Conservation (phyloP, 2,888 invertebrate species). For the Epinotia bilunana region DNA sequence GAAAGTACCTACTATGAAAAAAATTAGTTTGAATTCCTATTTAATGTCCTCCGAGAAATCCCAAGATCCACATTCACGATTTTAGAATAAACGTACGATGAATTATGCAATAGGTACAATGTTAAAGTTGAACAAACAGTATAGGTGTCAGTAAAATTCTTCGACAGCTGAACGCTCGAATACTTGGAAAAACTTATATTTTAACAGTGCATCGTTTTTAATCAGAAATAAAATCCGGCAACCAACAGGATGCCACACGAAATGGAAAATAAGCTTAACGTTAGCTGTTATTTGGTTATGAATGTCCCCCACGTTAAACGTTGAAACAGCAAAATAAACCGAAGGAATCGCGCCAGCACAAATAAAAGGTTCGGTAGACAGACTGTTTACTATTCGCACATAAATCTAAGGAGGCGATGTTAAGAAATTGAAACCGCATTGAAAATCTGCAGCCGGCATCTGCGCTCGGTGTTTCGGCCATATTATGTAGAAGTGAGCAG, state of each 20-base stretch:
- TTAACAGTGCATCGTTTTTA: background rate
- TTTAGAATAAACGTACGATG: background rate
- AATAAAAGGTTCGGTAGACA: conserved; percentile 30
- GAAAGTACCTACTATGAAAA: no score
- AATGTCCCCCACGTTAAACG: conserved; percentile 22
- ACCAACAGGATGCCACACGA: background rate
- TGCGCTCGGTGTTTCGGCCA: conserved; percentile 68
- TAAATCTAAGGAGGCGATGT: conserved; percentile 49
- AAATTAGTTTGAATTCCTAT: background rate
- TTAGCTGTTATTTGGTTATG: conserved; percentile 43
- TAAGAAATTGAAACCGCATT: conserved; percentile 66
- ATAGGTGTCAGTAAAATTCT: background rate
- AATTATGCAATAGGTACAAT: background rate
- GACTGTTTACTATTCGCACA: conserved; percentile 45
- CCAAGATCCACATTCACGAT: background rate
- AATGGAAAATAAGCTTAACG: conserved; percentile 47
- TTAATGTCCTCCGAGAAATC: background rate
- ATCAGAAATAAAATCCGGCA: conserved; percentile 14
- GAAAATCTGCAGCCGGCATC: conserved; percentile 69
- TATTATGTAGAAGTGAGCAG: conserved; percentile 71
- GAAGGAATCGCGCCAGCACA: conserved; percentile 32
- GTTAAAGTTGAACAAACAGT: background rate
- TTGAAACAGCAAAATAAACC: conserved; percentile 31
- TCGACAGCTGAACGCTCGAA: background rate
- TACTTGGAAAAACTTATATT: background rate